These are phyloP conservation scores for Adelognathus sp. DNA, from an alignment of 2,888 invertebrate species.

Conservation along the genomic window DNA sequence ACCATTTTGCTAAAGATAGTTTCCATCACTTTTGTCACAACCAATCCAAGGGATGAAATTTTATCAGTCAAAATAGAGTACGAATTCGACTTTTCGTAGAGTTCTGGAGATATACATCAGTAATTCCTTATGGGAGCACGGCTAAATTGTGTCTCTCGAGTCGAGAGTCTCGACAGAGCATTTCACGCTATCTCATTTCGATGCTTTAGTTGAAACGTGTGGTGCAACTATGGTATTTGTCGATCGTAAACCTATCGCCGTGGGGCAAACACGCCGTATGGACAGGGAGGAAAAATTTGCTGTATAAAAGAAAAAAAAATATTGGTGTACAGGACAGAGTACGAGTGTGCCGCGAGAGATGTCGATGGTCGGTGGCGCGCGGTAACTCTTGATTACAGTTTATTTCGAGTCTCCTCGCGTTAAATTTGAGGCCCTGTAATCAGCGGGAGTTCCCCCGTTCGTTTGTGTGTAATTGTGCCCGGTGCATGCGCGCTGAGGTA, in stretches of 20 bases:
- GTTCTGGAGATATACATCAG: too few species aligned
- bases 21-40: too few species aligned
- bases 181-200: not conserved
- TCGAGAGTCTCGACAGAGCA: not conserved
- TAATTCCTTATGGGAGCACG: too few species aligned
- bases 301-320: not conserved
- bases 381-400: constrained; percentile 59
- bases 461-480: not conserved
- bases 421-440: constrained; percentile 65
- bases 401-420: constrained; percentile 63
- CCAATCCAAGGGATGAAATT: too few species aligned
- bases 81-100: too few species aligned
- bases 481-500: not conserved
- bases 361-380: constrained; percentile 59
- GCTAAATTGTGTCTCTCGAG: too few species aligned
- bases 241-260: constrained; percentile 26
- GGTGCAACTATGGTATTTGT: constrained; percentile 4
- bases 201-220: not conserved
- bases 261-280: constrained; percentile 19
- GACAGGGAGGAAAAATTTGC: not conserved
- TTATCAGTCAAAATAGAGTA: too few species aligned
- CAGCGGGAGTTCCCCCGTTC: constrained; percentile 54
- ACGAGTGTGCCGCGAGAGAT: constrained; percentile 32
- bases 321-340: not conserved
- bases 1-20: too few species aligned